Evolutionary conservation across 2,797 vertebrate species (phyloP).

Genomic region (Thunnus albacares): DNA sequence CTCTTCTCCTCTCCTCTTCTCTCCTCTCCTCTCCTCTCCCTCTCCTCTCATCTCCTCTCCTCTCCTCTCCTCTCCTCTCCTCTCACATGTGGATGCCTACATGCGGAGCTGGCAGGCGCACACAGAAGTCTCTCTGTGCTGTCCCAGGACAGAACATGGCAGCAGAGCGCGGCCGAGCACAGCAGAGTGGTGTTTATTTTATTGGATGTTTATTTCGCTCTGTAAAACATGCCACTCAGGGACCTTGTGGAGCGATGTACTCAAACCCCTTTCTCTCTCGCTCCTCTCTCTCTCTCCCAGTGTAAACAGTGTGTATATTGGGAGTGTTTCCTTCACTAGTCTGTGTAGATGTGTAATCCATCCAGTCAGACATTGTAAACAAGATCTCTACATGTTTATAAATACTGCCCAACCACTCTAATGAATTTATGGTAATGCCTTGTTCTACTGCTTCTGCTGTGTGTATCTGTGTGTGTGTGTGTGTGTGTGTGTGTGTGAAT

Average conservation of each 20-base stretch:
- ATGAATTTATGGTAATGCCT: slow-evolving; percentile 90
- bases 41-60: neutral
- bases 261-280: slow-evolving; percentile 48
- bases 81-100: slow-evolving; percentile 14
- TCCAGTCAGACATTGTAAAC: slow-evolving; percentile 88
- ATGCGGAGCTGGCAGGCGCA: slow-evolving; percentile 2
- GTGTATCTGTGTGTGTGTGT: slow-evolving; percentile 33
- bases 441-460: slow-evolving; percentile 78
- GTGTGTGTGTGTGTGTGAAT: slow-evolving; percentile 21
- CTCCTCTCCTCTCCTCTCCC: neutral
- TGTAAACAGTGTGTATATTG: slow-evolving; percentile 85
- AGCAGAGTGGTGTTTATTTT: slow-evolving; percentile 85
- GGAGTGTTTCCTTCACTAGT: slow-evolving; percentile 83
- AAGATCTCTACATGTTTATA: slow-evolving; percentile 88
- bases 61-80: neutral
- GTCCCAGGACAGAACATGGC: slow-evolving; percentile 58
- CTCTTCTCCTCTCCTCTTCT: neutral
- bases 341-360: slow-evolving; percentile 88
- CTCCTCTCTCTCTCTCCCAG: slow-evolving; percentile 60
- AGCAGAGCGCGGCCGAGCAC: slow-evolving; percentile 62
- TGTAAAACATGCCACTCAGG: slow-evolving; percentile 84
- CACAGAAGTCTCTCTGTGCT: slow-evolving; percentile 44
- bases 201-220: slow-evolving; percentile 87
- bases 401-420: slow-evolving; percentile 86
- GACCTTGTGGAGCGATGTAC: slow-evolving; percentile 69